Evolutionary conservation across 2,797 vertebrate species (phyloP).

Genomic region (Thunnus albacares): DNA sequence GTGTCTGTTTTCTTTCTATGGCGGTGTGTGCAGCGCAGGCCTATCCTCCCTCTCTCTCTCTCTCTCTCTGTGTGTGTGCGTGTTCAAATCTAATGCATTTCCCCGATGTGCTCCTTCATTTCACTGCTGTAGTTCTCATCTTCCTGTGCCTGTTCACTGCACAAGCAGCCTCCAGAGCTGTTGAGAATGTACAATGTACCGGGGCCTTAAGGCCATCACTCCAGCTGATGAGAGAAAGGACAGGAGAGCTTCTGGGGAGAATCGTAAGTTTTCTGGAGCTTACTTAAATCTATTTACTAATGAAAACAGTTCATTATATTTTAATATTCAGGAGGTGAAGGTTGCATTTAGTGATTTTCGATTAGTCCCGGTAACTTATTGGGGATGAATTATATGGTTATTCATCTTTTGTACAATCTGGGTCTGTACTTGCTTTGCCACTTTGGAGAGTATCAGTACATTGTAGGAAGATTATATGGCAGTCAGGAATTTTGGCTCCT

Average conservation of each 20-base stretch:
- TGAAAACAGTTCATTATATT: neutral
- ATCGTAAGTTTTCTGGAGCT: conserved; percentile 35
- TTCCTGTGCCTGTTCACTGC: conserved; percentile 41
- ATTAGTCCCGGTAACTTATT: neutral
- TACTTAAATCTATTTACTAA: neutral
- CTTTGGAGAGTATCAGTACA: too few species aligned
- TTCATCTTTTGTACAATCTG: too few species aligned
- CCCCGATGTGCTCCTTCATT: conserved; percentile 3
- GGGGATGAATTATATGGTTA: neutral
- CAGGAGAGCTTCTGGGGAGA: rapidly evolving
- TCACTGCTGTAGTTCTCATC: conserved; percentile 21
- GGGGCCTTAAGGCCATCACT: rapidly evolving
- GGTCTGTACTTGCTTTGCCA: too few species aligned
- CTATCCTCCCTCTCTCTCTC: neutral
- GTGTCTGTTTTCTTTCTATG: neutral
- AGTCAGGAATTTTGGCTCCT: too few species aligned
- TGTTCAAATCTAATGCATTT: conserved; percentile 1
- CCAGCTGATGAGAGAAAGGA: rapidly evolving
- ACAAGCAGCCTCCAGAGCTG: neutral
- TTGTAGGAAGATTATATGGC: too few species aligned
- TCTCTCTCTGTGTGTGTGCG: neutral
- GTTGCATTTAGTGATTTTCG: neutral
- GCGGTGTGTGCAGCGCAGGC: neutral
- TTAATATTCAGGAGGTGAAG: neutral
- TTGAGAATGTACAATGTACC: rapidly evolving